Evolutionary conservation across 2,113 vertebrate species (phyloP).

Genomic region (Dryoscopus gambensis): DNA sequence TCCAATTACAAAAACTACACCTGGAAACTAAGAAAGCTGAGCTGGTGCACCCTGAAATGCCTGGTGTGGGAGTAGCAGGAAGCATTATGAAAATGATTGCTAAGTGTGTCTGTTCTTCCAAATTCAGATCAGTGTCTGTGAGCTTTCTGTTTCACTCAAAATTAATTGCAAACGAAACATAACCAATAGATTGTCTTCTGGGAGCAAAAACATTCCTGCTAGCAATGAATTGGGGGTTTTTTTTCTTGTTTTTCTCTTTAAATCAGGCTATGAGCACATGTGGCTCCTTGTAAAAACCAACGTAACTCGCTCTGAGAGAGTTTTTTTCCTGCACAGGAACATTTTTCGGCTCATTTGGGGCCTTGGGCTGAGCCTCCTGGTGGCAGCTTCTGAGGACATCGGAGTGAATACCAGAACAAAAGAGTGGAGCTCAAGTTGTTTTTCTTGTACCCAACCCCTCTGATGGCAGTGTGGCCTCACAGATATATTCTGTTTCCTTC

Average conservation of each 20-base stretch:
- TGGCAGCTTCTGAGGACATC: neutral
- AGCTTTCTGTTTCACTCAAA: neutral
- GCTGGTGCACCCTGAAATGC: neutral
- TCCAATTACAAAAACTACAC: neutral
- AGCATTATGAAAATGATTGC: neutral
- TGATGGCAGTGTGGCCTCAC: neutral
- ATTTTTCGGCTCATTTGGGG: neutral
- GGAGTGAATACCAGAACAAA: neutral
- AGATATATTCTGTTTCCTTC: neutral
- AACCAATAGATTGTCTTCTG: neutral
- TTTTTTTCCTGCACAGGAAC: neutral
- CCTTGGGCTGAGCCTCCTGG: neutral
- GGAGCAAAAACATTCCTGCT: neutral
- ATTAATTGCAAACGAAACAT: neutral
- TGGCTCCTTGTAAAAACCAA: neutral
- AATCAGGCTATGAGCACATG: neutral
- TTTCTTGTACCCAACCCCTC: neutral
- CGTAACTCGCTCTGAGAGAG: neutral
- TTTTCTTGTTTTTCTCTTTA: neutral
- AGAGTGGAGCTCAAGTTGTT: neutral
- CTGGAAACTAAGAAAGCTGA: neutral
- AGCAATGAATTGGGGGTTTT: fast-evolving
- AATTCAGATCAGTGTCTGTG: neutral
- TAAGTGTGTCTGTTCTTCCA: neutral
- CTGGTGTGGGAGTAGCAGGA: neutral